Evolutionary conservation across 2,888 invertebrate species (phyloP), one percentile per base, ranked within the genome.

Genomic region (Parasteatoda lunata): DNA sequence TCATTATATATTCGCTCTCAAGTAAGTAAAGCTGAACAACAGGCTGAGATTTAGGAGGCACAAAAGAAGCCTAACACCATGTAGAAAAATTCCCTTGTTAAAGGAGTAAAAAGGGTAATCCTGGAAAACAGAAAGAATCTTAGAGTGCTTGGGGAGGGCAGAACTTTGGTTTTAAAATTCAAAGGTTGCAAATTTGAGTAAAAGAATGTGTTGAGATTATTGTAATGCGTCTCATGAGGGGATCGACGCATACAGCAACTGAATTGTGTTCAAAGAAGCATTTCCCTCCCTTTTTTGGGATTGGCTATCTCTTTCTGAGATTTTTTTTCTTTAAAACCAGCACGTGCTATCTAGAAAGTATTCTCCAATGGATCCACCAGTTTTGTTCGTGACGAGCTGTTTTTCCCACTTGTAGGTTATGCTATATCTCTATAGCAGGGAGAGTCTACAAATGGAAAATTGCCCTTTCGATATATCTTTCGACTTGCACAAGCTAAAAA

Each of bases 181-280:
- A 80, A 70, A 85, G 80, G 71, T 80, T 47, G 80, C 71, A 76
- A 85, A 80, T 85, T 85, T 9, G 85, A 85, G 70, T 66, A 70
- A 85, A 78, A 70, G 85, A 80, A 80, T 85, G 80, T 85, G 80
- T 85, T 80, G 85, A 85, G 85, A 85, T 85, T 85, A 85, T 85
- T 85, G 85, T 80, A 85, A 85, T 85, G 85, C 85, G 80, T 80
- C 80, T 75, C 80, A 68, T 70, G 76, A 66, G 85, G 80, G 80
- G 70, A 85, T 84, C 72, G 81, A 73, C 73, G 73, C 52, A 81
- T 79, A 78, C 84, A 73, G 69, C 77, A 70, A 78, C 79, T 64
- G 69, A 79, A 84, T 64, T 75, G 84, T 79, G 79, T 79, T 84
- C 71, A 77, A 84, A 84, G 77, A 79, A 84, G 84, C 80, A 71